Percentiles rank a stretch among this genome's conserved stretches.
Evolutionary conservation across 2,888 invertebrate species (phyloP).

Genomic region (Malthinus flaveolus): DNA sequence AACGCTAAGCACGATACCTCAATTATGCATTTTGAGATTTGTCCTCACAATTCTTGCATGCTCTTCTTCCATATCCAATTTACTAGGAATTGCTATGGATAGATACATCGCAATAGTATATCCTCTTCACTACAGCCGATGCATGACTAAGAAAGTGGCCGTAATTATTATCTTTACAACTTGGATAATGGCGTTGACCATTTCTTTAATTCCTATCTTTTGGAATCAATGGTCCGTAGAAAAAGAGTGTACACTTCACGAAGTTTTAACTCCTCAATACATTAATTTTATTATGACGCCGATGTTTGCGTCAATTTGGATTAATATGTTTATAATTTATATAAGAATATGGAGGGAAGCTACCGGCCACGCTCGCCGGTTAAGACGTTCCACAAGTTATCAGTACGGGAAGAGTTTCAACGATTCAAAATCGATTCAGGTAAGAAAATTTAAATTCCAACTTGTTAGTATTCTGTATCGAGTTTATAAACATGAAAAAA

Average conservation of each 20-base stretch:
- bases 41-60: constrained; percentile 76
- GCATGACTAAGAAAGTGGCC: constrained; percentile 72
- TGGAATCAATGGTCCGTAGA: constrained; percentile 73
- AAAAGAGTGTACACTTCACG: constrained; percentile 63
- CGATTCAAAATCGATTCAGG: constrained; percentile 79
- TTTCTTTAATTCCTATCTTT: constrained; percentile 72
- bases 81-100: constrained; percentile 78
- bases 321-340: constrained; percentile 74
- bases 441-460: constrained; percentile 40
- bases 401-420: constrained; percentile 54
- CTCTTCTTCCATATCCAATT: constrained; percentile 77
- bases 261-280: constrained; percentile 59
- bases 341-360: constrained; percentile 80
- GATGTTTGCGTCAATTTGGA: constrained; percentile 73
- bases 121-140: constrained; percentile 76
- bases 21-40: constrained; percentile 71
- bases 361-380: constrained; percentile 68
- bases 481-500: too few relatives aligned
- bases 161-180: constrained; percentile 65
- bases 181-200: constrained; percentile 68
- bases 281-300: constrained; percentile 64
- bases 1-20: constrained; percentile 61
- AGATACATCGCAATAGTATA: constrained; percentile 79
- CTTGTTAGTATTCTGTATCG: too few relatives aligned
- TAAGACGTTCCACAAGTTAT: constrained; percentile 65